Evolutionary conservation across 2,888 invertebrate genomes (phyloP).

Genomic region (Dryocosmus kuriphilus): DNA sequence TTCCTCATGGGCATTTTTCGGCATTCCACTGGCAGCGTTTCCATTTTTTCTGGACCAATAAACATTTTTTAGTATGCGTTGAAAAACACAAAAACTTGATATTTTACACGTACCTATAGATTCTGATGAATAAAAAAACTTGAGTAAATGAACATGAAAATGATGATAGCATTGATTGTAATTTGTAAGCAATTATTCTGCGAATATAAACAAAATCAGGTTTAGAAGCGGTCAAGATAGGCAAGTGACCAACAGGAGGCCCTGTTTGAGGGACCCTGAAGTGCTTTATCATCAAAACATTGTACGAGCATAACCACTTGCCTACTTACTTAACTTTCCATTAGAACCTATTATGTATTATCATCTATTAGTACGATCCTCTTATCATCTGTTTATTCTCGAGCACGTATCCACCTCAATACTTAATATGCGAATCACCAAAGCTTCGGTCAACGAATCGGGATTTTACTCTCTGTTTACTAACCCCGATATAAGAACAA

Average conservation of each 20-base stretch:
- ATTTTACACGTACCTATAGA: too few relatives aligned
- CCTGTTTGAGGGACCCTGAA: conserved; percentile 48
- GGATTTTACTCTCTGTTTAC: neutral
- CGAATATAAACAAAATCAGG: neutral
- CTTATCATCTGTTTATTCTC: conserved; percentile 57
- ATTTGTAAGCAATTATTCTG: neutral
- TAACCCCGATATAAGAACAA: too few relatives aligned
- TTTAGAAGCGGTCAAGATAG: neutral
- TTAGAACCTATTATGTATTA: conserved; percentile 58
- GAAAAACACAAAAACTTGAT: too few relatives aligned
- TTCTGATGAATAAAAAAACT: too few relatives aligned
- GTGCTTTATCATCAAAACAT: conserved; percentile 57
- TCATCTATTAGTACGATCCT: conserved; percentile 56
- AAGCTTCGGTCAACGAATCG: conserved; percentile 42
- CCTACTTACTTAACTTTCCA: conserved; percentile 58
- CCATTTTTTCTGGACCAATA: too few relatives aligned
- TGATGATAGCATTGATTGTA: too few relatives aligned
- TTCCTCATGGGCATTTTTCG: too few relatives aligned
- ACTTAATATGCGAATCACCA: conserved; percentile 52
- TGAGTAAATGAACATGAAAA: too few relatives aligned
- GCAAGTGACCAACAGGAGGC: conserved; percentile 42
- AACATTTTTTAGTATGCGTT: too few relatives aligned
- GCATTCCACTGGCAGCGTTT: too few relatives aligned
- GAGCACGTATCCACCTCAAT: conserved; percentile 50
- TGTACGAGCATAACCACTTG: conserved; percentile 54